Evolutionary conservation across 1,140 invertebrate species (phyloP), one percentile per base, ranked within the genome.

Genomic region (Saccostrea glomerata): DNA sequence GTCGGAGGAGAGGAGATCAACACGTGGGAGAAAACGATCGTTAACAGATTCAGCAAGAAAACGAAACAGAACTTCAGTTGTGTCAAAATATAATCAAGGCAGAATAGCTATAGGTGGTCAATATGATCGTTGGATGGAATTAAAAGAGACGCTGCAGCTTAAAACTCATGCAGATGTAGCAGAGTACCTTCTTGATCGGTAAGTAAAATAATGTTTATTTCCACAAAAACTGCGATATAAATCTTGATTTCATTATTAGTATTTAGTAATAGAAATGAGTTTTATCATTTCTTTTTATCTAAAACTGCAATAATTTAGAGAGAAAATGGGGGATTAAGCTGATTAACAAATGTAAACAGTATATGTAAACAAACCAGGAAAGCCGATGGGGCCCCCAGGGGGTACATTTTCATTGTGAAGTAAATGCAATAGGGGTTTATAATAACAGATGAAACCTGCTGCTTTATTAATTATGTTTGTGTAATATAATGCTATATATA

Each of bases 41-140:
- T 60, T 85, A 30, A 85, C 55, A 4, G 84, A 85, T 85, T 85
- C 84, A 17, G 84, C 55, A 4, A 60, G 84, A 85, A 58, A 85
- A 60, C 47, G 84, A 60, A 20, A 40, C 20, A 85, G 55, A 30
- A 36, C 23, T 11, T 20, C 7, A 17, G 55, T 60, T 56, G 25
- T 36, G 13, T 56, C 84, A n/a, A 56, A 56, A 36, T 85, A 63
- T 56, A 25, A 85, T 23, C 47, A 85, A 60, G 30, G 25, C 13
- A 85, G 56, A 85, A 85, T 85, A 36, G 25, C 20, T 30, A 85
- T 85, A 58, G 84, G 84, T 56, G 55, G 56, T 4, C 54, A 85
- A 15, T 56, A 56, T 56, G 84, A 60, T 60, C 55, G 55, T 13
- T 85, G 55, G 84, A 36, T 56, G 30, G 84, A 85, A 36, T 25